A percentile compares a stretch with the other conserved stretches of the same genome.
phyloP scores from a whole-genome alignment of 2,888 invertebrate species.

The Glyphotaelius pellucidus region DNA sequence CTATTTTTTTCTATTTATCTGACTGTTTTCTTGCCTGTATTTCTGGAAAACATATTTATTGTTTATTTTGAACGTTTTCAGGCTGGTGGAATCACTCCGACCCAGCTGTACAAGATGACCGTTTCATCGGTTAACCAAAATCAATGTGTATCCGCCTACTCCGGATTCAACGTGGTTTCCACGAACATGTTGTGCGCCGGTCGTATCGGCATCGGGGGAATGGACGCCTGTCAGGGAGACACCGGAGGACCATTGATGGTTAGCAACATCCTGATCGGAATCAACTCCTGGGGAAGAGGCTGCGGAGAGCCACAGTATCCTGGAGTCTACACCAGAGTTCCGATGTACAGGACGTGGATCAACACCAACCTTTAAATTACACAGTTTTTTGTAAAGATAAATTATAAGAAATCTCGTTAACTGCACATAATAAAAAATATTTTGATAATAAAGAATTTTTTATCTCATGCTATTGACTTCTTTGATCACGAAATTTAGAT shows the following conservation, averaged over 20 bases:
- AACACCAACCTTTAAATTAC: constrained; percentile 64
- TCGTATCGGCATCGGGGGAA: constrained; percentile 70
- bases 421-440: neutral
- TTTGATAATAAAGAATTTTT: neutral
- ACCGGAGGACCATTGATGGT: constrained; percentile 78
- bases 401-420: neutral
- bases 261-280: constrained; percentile 74
- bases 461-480: neutral
- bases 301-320: constrained; percentile 76
- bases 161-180: constrained; percentile 70
- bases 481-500: neutral
- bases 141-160: constrained; percentile 73
- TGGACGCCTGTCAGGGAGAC: constrained; percentile 78
- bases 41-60: neutral
- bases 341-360: constrained; percentile 72
- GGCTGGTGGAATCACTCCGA: constrained; percentile 36
- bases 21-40: no score
- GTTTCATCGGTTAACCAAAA: constrained; percentile 73
- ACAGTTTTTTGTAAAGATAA: neutral
- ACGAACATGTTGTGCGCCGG: constrained; percentile 75
- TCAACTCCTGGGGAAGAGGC: constrained; percentile 78
- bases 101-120: constrained; percentile 70
- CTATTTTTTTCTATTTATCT: no score
- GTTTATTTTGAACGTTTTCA: neutral
- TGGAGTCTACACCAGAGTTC: constrained; percentile 76